phyloP scores from a whole-genome alignment of 2,113 vertebrate species.

The Upupa epops region DNA sequence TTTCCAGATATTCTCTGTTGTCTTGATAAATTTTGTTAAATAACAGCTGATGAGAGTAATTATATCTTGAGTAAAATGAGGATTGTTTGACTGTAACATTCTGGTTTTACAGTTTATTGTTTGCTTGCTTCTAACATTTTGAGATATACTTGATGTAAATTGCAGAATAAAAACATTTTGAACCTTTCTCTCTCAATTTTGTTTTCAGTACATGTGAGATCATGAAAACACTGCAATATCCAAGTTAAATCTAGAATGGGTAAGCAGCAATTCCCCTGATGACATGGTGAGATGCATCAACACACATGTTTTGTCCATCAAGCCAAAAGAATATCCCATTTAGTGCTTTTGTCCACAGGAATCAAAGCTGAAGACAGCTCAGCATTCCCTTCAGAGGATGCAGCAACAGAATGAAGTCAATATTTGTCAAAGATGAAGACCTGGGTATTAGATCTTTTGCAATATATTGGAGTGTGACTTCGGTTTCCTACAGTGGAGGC shows the following conservation, averaged over 20 bases:
- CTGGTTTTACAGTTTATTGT: not conserved
- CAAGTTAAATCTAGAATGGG: not conserved
- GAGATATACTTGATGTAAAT: conserved; percentile 22
- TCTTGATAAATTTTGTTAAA: not conserved
- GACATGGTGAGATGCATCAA: not conserved
- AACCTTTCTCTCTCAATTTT: conserved; percentile 22
- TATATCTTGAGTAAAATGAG: not conserved
- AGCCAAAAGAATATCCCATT: not conserved
- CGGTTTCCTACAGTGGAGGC: not conserved
- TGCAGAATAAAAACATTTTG: conserved; percentile 12
- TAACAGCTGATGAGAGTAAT: conserved; percentile 1
- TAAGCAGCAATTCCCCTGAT: conserved; percentile 37
- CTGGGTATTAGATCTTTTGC: not conserved
- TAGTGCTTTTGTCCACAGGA: conserved; percentile 52
- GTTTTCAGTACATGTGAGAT: conserved; percentile 1
- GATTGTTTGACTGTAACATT: not conserved
- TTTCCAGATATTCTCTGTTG: not conserved
- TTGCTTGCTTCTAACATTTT: not conserved
- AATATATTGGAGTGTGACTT: not conserved
- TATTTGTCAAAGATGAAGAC: not conserved
- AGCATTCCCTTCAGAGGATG: conserved; percentile 28
- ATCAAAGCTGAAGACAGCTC: conserved; percentile 43
- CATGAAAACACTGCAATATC: not conserved
- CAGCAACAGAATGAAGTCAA: not conserved
- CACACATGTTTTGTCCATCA: conserved; percentile 57